Percentiles rank a stretch among this genome's conserved stretches.
Conservation (phyloP, 1,140 invertebrate genomes). For the Bombus soroeensis region DNA sequence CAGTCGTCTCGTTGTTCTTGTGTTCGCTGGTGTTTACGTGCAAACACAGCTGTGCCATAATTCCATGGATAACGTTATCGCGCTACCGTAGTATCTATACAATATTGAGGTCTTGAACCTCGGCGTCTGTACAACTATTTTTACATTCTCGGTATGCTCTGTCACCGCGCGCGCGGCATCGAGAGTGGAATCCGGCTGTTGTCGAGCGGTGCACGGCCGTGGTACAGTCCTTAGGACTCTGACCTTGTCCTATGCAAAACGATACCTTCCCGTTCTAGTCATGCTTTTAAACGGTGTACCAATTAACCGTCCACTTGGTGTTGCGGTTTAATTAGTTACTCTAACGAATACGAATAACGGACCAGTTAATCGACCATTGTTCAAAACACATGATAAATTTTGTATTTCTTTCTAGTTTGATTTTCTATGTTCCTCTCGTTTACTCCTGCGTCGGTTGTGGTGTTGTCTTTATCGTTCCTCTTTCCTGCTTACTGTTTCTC, state of each 20-base stretch:
- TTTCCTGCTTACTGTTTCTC: neutral
- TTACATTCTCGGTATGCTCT: neutral
- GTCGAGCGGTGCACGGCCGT: neutral
- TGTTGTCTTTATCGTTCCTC: neutral
- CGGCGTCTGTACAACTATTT: conserved; percentile 15
- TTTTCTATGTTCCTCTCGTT: neutral
- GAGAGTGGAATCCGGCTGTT: conserved; percentile 13
- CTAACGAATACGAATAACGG: neutral
- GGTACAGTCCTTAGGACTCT: conserved; percentile 34
- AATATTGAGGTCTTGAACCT: conserved; percentile 50
- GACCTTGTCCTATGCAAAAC: conserved; percentile 45
- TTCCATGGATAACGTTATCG: conserved; percentile 34
- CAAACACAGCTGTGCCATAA: conserved; percentile 36
- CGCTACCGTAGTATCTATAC: neutral
- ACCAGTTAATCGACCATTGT: neutral
- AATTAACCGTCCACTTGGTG: conserved; percentile 32
- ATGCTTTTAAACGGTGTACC: conserved; percentile 43
- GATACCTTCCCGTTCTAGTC: conserved; percentile 5
- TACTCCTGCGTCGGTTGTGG: neutral
- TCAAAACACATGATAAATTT: neutral
- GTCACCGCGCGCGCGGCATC: conserved; percentile 1
- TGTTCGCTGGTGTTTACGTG: neutral
- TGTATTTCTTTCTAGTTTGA: neutral
- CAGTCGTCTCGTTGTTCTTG: neutral
- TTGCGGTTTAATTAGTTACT: conserved; percentile 35